phyloP scores from a whole-genome alignment of 1,140 invertebrate species.

The Neodiprion fabricii region DNA sequence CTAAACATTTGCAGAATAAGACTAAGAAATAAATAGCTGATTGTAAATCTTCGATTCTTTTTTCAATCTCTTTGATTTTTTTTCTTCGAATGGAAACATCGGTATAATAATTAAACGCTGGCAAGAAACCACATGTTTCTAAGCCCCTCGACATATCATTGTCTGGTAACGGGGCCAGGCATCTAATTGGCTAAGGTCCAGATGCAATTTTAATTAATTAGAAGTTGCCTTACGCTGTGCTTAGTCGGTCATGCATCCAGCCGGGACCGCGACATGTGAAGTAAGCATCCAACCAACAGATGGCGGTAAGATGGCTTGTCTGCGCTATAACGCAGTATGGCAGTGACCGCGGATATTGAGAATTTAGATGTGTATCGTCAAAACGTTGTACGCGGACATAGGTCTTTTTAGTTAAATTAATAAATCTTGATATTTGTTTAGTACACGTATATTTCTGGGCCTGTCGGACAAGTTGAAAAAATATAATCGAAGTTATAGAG shows the following conservation, averaged over 20 bases:
- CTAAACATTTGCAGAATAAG: not conserved
- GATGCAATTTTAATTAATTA: slow-evolving; percentile 9
- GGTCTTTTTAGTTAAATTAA: too few species aligned
- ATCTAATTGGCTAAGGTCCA: slow-evolving; percentile 1
- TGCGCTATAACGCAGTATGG: not conserved
- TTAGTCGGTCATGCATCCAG: not conserved
- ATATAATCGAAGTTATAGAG: too few species aligned
- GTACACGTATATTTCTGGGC: too few species aligned
- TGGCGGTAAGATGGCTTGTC: not conserved
- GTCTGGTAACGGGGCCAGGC: not conserved
- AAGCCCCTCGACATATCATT: not conserved
- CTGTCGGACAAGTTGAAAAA: too few species aligned
- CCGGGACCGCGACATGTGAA: not conserved
- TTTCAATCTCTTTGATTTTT: not conserved
- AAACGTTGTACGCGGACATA: too few species aligned
- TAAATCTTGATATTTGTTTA: too few species aligned
- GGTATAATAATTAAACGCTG: not conserved
- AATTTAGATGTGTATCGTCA: too few species aligned
- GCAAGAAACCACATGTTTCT: not conserved
- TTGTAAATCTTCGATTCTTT: not conserved
- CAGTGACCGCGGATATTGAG: too few species aligned
- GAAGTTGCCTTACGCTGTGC: not conserved
- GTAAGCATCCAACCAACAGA: not conserved
- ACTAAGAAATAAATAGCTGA: not conserved
- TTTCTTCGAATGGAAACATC: not conserved